Conservation (phyloP, 2,888 invertebrate species). For the Hirtodrosophila duncani region DNA sequence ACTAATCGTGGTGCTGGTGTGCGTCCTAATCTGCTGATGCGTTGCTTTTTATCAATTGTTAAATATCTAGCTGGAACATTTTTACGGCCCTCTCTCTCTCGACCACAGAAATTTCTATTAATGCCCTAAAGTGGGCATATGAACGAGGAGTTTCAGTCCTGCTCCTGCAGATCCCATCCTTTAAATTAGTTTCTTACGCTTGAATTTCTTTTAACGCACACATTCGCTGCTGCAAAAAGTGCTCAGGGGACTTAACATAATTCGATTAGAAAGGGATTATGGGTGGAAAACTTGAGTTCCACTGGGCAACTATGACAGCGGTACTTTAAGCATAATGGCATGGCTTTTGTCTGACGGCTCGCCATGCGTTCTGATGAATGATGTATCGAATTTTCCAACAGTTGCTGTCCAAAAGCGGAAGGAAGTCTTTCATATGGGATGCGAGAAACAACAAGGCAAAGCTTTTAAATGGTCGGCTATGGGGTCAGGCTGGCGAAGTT, state of each 20-base stretch:
- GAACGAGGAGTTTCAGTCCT: conserved; percentile 38
- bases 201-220: conserved; percentile 59
- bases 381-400: conserved; percentile 69
- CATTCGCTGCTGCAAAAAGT: conserved; percentile 32
- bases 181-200: conserved; percentile 70
- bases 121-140: conserved; percentile 59
- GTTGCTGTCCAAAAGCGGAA: conserved; percentile 50
- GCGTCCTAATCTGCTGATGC: conserved; percentile 60
- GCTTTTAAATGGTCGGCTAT: conserved; percentile 55
- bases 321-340: conserved; percentile 28
- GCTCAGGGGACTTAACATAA: conserved; percentile 62
- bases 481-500: conserved; percentile 27
- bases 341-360: conserved; percentile 30
- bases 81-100: conserved; percentile 59
- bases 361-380: conserved; percentile 65
- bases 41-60: conserved; percentile 64
- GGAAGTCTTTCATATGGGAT: conserved; percentile 33
- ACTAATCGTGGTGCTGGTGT: conserved; percentile 1
- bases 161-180: conserved; percentile 28
- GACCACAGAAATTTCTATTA: conserved; percentile 44
- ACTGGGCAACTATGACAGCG: conserved; percentile 28
- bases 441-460: conserved; percentile 57
- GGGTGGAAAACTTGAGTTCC: conserved; percentile 32
- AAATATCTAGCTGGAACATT: conserved; percentile 61
- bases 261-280: conserved; percentile 73